Percentiles rank a stretch among this genome's conserved stretches.
Conservation (phyloP, 2,888 invertebrate species). For the Mythimna albipuncta region DNA sequence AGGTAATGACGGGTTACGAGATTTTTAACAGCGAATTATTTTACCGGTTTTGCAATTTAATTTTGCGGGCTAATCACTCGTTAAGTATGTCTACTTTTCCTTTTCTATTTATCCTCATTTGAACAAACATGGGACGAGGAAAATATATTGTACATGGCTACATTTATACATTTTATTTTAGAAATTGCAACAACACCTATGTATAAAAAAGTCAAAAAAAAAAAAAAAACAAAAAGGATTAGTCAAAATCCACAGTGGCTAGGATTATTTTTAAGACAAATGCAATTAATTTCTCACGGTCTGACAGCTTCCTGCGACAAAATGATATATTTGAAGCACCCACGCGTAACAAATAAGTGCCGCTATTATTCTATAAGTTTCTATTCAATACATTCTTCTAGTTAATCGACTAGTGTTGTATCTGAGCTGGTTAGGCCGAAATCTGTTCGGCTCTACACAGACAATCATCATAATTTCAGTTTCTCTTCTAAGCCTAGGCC, state of each 20-base stretch:
- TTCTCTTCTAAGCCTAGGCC: neutral
- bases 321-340: constrained; percentile 44
- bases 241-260: neutral
- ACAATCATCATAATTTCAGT: no score
- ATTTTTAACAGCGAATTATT: neutral
- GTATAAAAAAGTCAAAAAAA: neutral
- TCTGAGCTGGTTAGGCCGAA: neutral
- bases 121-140: neutral
- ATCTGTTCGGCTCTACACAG: neutral
- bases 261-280: constrained; percentile 26
- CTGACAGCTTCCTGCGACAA: constrained; percentile 42
- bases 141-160: neutral
- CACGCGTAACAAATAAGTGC: constrained; percentile 33
- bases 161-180: neutral
- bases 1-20: neutral
- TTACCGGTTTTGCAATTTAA: neutral
- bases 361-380: constrained; percentile 47
- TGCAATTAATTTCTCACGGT: constrained; percentile 32
- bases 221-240: neutral
- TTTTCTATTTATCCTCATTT: neutral
- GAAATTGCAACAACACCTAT: neutral
- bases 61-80: neutral
- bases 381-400: constrained; percentile 48
- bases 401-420: constrained; percentile 34
- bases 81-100: neutral